Conservation (phyloP, 2,113 vertebrate genomes). For the Etheostoma cragini region DNA sequence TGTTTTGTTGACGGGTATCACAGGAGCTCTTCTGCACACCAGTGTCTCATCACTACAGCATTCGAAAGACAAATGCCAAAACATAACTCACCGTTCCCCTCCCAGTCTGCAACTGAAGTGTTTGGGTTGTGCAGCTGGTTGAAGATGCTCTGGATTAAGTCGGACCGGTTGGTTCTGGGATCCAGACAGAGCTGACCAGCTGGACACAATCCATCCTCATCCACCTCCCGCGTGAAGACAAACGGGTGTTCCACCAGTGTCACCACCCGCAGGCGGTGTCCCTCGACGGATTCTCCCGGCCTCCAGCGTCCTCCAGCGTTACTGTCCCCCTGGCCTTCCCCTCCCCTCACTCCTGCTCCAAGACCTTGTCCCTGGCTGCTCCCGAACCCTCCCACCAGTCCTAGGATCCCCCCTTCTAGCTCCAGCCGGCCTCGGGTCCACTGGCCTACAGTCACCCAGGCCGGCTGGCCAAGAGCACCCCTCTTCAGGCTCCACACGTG, state of each 20-base stretch:
- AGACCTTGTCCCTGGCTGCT: slow-evolving; percentile 91
- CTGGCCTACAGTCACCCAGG: slow-evolving; percentile 94
- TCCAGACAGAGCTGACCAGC: slow-evolving; percentile 95
- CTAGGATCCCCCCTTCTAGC: slow-evolving; percentile 90
- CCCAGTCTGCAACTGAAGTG: slow-evolving; percentile 72
- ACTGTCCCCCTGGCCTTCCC: slow-evolving; percentile 69
- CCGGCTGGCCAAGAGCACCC: slow-evolving; percentile 92
- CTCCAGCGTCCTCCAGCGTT: slow-evolving; percentile 77
- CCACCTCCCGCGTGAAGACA: slow-evolving; percentile 92
- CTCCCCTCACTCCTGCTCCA: slow-evolving; percentile 84
- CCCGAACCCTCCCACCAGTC: slow-evolving; percentile 85
- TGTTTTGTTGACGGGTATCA: not conserved
- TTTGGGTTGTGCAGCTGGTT: slow-evolving; percentile 91
- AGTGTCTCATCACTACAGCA: not conserved
- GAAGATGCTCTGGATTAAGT: slow-evolving; percentile 89
- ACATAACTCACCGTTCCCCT: slow-evolving; percentile 63
- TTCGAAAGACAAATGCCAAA: slow-evolving; percentile 1
- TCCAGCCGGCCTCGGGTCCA: slow-evolving; percentile 91
- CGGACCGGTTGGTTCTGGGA: slow-evolving; percentile 90
- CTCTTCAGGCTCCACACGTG: slow-evolving; percentile 97
- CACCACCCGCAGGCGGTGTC: slow-evolving; percentile 90
- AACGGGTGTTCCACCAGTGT: slow-evolving; percentile 96
- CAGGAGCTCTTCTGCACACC: not conserved
- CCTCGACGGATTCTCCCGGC: slow-evolving; percentile 75
- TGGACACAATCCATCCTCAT: slow-evolving; percentile 93